phyloP scores from a whole-genome alignment of 2,888 invertebrate genomes.

The Macaria liturata region DNA sequence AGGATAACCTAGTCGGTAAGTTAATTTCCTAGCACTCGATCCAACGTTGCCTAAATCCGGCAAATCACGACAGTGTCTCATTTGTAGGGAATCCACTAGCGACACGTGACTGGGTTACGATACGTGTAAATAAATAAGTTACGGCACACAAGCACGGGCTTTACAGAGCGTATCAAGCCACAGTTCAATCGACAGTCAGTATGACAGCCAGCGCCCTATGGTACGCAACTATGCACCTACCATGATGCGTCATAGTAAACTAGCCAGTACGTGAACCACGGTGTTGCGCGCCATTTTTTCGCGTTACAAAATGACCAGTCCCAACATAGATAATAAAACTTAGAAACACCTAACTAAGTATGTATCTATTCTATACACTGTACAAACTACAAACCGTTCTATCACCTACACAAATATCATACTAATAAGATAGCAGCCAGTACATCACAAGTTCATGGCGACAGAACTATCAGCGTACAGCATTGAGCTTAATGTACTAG shows the following conservation, averaged over 20 bases:
- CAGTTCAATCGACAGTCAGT: not conserved
- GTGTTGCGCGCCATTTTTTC: constrained; percentile 42
- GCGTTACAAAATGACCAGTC: constrained; percentile 36
- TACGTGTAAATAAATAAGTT: constrained; percentile 13
- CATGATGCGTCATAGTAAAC: constrained; percentile 27
- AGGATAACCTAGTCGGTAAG: too few relatives aligned
- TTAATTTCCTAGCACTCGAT: too few relatives aligned
- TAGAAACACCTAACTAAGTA: not conserved
- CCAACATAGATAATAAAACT: not conserved
- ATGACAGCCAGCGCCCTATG: constrained; percentile 14
- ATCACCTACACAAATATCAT: too few relatives aligned
- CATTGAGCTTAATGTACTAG: too few relatives aligned
- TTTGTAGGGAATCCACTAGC: constrained; percentile 6
- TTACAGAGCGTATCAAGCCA: too few relatives aligned
- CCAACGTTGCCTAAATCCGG: not conserved
- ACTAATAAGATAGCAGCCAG: too few relatives aligned
- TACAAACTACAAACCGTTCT: too few relatives aligned
- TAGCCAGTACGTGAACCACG: not conserved
- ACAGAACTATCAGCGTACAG: too few relatives aligned
- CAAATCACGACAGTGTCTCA: not conserved
- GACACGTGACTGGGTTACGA: constrained; percentile 20
- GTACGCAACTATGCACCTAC: constrained; percentile 3
- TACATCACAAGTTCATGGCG: too few relatives aligned
- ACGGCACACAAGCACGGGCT: not conserved
- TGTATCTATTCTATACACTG: not conserved